phyloP scores from a whole-genome alignment of 2,113 vertebrate species.

The Neomonachus schauinslandi region DNA sequence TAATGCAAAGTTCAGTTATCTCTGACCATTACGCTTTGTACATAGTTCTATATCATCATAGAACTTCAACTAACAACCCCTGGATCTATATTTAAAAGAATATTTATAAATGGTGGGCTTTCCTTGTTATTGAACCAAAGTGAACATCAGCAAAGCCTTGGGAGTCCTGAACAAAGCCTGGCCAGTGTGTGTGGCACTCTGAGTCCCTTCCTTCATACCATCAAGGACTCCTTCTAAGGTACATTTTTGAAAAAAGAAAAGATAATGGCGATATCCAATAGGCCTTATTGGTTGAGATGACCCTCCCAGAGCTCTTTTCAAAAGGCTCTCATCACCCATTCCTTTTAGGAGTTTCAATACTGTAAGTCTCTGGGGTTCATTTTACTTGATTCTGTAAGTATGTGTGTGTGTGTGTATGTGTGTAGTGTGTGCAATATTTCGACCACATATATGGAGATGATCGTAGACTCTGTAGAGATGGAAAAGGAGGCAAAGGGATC shows the following conservation, averaged over 20 bases:
- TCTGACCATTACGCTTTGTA: not conserved
- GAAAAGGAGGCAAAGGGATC: not conserved
- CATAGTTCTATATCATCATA: not conserved
- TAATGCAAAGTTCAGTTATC: not conserved
- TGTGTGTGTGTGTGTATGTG: not conserved
- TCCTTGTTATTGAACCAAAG: not conserved
- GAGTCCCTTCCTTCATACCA: not conserved
- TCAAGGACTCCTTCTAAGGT: not conserved
- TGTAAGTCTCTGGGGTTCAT: not conserved
- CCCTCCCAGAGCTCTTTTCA: not conserved
- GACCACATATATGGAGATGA: not conserved
- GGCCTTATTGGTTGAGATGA: not conserved
- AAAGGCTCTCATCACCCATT: not conserved
- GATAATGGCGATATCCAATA: not conserved
- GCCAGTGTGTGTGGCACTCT: not conserved
- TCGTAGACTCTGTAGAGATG: not conserved
- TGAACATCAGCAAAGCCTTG: not conserved
- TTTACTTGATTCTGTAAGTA: not conserved
- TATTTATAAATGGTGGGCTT: not conserved
- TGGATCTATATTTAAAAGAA: not conserved
- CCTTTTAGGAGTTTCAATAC: not conserved
- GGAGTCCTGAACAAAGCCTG: not conserved
- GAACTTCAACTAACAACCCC: not conserved
- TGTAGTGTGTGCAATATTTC: not conserved
- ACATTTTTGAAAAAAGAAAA: not conserved